phyloP scores from a whole-genome alignment of 1,140 invertebrate species.

The Probaryconus sp. region DNA sequence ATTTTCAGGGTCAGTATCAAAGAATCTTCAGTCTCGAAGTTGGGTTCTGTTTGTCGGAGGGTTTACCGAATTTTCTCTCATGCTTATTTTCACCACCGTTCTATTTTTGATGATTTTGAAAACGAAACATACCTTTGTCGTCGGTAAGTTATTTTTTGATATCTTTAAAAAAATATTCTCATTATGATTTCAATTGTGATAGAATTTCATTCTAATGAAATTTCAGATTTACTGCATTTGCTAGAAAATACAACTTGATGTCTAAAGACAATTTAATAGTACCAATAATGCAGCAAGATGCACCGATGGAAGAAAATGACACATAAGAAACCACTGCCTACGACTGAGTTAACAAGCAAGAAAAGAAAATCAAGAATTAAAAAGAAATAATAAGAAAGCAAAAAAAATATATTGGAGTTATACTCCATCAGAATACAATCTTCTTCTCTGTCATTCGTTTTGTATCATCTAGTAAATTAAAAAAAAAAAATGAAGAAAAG shows the following conservation, averaged over 20 bases:
- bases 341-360: slow-evolving; percentile 13
- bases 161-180: slow-evolving; percentile 16
- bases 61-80: slow-evolving; percentile 99
- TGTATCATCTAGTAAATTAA: slow-evolving; percentile 24
- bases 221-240: slow-evolving; percentile 94
- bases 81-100: slow-evolving; percentile 98
- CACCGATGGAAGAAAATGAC: slow-evolving; percentile 81
- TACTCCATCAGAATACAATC: not conserved
- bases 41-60: slow-evolving; percentile 98
- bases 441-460: slow-evolving; percentile 23
- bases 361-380: too few relatives aligned
- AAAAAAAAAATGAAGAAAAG: not conserved
- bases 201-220: slow-evolving; percentile 30
- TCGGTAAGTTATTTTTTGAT: slow-evolving; percentile 77
- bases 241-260: slow-evolving; percentile 99
- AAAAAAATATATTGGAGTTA: slow-evolving; percentile 2
- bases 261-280: slow-evolving; percentile 99
- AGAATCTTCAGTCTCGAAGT: slow-evolving; percentile 98
- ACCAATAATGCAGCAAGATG: slow-evolving; percentile 91
- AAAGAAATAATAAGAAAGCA: too few relatives aligned
- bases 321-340: slow-evolving; percentile 78
- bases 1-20: slow-evolving; percentile 96
- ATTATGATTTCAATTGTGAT: too few relatives aligned
- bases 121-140: slow-evolving; percentile 96
- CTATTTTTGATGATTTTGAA: slow-evolving; percentile 99